Percentiles rank a stretch among this genome's conserved stretches.
Conservation (phyloP, 1,140 invertebrate genomes). For the Hylyphantes graminicola region DNA sequence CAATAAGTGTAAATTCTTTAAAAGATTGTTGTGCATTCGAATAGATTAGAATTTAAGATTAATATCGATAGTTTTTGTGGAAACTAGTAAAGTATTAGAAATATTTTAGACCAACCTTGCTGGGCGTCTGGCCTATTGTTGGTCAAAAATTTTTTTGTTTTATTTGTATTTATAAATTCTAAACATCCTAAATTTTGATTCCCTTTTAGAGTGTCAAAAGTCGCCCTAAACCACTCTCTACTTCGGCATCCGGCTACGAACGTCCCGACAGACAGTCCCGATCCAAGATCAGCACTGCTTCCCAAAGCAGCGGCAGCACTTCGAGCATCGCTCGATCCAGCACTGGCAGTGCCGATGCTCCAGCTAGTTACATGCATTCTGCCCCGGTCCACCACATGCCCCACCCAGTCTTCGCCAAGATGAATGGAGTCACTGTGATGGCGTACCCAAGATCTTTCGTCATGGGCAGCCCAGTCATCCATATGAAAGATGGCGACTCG, state of each 20-base stretch:
- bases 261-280: not conserved
- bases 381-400: constrained; percentile 58
- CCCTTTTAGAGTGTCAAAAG: constrained; percentile 14
- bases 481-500: constrained; percentile 12
- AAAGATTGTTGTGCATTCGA: too few species aligned
- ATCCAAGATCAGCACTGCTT: not conserved
- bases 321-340: not conserved
- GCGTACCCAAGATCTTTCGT: constrained; percentile 35
- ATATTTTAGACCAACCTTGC: too few species aligned
- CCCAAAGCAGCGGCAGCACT: not conserved
- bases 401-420: constrained; percentile 52
- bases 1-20: too few species aligned
- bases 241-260: not conserved
- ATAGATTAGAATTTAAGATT: too few species aligned
- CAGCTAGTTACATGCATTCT: constrained; percentile 18
- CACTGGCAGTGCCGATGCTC: constrained; percentile 4
- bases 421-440: constrained; percentile 44
- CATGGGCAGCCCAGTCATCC: constrained; percentile 25
- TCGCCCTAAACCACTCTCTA: constrained; percentile 2
- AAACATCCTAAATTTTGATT: not conserved
- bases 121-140: too few species aligned
- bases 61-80: too few species aligned
- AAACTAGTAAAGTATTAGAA: too few species aligned
- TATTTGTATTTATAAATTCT: not conserved
- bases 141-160: too few species aligned